Evolutionary conservation across 2,888 invertebrate species (phyloP).

Genomic region (Aelia acuminata): DNA sequence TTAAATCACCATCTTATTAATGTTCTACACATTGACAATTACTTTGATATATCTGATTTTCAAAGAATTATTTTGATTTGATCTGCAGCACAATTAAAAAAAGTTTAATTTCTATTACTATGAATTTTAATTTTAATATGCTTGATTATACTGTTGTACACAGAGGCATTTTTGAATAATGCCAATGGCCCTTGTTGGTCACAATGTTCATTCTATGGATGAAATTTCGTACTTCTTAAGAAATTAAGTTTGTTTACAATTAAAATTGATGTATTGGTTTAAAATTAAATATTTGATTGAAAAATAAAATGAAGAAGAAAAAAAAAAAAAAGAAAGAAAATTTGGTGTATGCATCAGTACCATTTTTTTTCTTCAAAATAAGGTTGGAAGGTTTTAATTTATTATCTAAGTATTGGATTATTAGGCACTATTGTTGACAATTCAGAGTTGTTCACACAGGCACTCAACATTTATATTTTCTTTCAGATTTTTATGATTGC

Average conservation of each 20-base stretch:
- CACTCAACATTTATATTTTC: not conserved
- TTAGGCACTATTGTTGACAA: not conserved
- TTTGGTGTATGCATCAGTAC: no score
- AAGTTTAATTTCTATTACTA: not conserved
- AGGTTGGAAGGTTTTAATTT: not conserved
- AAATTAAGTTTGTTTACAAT: not conserved
- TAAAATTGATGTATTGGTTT: not conserved
- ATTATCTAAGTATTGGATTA: not conserved
- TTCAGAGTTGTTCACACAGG: not conserved
- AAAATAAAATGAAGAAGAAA: not conserved
- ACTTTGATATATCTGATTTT: not conserved
- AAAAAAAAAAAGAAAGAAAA: no score
- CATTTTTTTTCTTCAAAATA: not conserved
- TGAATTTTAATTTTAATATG: not conserved
- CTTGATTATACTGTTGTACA: not conserved
- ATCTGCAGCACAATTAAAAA: not conserved
- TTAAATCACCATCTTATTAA: no score
- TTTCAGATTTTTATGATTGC: not conserved
- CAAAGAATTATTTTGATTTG: not conserved
- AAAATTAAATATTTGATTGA: not conserved
- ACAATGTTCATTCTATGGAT: not conserved
- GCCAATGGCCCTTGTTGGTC: not conserved
- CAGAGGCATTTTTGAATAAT: not conserved
- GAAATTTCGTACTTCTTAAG: not conserved
- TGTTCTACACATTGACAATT: not conserved